Base-by-base conservation (phyloP, 2,113 vertebrate genomes). In the Sinosuthora webbiana region DNA sequence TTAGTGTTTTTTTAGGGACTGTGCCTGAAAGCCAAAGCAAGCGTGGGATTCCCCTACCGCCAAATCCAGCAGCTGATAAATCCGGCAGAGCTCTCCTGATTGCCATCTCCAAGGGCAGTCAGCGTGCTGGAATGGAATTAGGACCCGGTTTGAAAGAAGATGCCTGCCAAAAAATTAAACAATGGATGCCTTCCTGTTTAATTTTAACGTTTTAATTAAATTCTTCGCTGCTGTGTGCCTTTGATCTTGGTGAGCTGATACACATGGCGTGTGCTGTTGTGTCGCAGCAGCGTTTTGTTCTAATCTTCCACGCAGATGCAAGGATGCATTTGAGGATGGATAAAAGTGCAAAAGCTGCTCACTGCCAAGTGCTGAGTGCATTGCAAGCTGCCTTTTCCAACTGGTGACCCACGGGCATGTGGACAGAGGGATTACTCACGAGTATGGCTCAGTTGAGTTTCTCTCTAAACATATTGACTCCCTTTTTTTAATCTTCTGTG, bases 161-260 rank as follows among this genome's bases (percentile, higher is more conserved):
- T 0, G 64, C 80, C 83, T 93, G 93, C 92, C 92, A 97, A 93
- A 97, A 94, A 90, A 92, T 95, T 68, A 91, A 93, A 96, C 94
- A 96, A 95, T 96, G 80, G 60, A 88, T 93, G 93, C 73, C 73
- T 89, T 95, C 69, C 83, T 95, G 57, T 90, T 96, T 78, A 87
- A 93, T 96, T 96, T 96, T 90, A 93, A 96, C 90, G 82, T 92
- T 96, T 96, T 96, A 94, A 97, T 95, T 96, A 90, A 96, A 94
- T 95, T 96, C 80, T 93, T 71, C 21, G 11, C 93, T 84, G 80
- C 95, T 87, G 28, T 20, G n/a, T 49, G 88, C 86, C 92, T 97
- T 95, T 96, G 94, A 95, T 96, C 92, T 96, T 56, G 7, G 73
- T 0, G 13, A 90, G 89, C 88, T 91, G 86, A 91, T 93, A 35